Evolutionary conservation across 2,797 vertebrate genomes (phyloP), one percentile per base, ranked within the genome.

Genomic region (Vespertilio murinus): DNA sequence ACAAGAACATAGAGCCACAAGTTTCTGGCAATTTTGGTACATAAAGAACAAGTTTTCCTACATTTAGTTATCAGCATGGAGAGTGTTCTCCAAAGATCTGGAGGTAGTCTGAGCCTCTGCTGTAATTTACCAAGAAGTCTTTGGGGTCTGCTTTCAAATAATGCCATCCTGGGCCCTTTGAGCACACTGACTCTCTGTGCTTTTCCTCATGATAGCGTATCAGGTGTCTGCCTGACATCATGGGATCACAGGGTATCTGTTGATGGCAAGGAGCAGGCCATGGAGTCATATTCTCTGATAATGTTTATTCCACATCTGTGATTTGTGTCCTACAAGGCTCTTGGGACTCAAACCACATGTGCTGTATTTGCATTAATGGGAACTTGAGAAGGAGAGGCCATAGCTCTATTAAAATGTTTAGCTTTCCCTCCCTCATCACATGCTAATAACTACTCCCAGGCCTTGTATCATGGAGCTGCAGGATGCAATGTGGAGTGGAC

Each of bases 401-500:
- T 90, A 70, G 40, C 5, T 56, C 0, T 94, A 97, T 97, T 96
- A 97, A 97, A 97, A 54, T 92, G 78, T 94, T 97, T 97, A 73
- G 67, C 54, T 97, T 97, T 97, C 56, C 30, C 96, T 97, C 96
- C 89, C 86, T 81, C 96, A 81, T 75, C 81, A 17, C 95, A 97
- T 96, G 97, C 96, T 96, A 97, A 93, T 88, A 88, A 97, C 93
- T 96, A 95, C 88, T 97, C 87, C 77, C 59, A 79, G 81, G 96
- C 80, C 67, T 95, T 81, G 74, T 93, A n/a, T 92, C 95, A 89
- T 1, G 3, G 49, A 49, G 38, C 92, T 95, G 35, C 74, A 96
- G 89, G 67, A 93, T 81, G 47, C 80, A 70, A 23, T 38, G 38
- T 96, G 95, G 83, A 95, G 56, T 10, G 11, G 17, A 11, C 70